Base-by-base conservation (phyloP, 2,888 invertebrate species). In the Scrobipalpa costella region DNA sequence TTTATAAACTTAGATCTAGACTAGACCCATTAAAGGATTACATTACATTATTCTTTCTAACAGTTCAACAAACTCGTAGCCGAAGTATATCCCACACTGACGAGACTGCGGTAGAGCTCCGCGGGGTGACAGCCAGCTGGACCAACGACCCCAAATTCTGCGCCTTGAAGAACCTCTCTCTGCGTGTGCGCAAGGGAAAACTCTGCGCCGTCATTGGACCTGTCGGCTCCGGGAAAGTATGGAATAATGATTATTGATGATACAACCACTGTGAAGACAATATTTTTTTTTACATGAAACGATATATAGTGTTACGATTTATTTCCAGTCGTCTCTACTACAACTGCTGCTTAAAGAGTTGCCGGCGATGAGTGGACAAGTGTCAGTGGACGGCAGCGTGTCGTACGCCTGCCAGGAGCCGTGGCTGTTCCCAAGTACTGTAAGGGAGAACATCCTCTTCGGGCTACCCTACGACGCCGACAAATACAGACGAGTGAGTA, bases 391-490 rank as follows among this genome's bases (percentile, higher is more conserved):
- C 61, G 97, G 95, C 2, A 87, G 79, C 40, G 65, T 94, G 13
- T 94, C 95, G 33, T 98, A 97, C 81, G 95, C 96, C 0, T 93
- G 95, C 69, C 97, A 97, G 84, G 96, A 97, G 79, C 94, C 98
- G 7, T 98, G 98, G 98, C 93, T 96, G 0, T 96, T 95, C 78
- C 94, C 94, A 0, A 93, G 94, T 15, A 94, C 95, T 0, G 93
- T 98, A 0, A 90, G 95, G 60, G 96, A 97, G 77, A 98, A 98
- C 84, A 96, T 98, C 73, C 81, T 96, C n/a, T 98, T 98, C 81
- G 97, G 97, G 0, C 85, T 93, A 69, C 86, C 92, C 0, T 95
- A 90, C 76, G 92, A 94, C 66, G 88, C 92, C 60, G 90, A 90
- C 63, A 92, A 93, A 74, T 95, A 95, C 71, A 88, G 83, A 71